phyloP scores from a whole-genome alignment of 2,113 vertebrate species.

The Kobus ellipsiprymnus region DNA sequence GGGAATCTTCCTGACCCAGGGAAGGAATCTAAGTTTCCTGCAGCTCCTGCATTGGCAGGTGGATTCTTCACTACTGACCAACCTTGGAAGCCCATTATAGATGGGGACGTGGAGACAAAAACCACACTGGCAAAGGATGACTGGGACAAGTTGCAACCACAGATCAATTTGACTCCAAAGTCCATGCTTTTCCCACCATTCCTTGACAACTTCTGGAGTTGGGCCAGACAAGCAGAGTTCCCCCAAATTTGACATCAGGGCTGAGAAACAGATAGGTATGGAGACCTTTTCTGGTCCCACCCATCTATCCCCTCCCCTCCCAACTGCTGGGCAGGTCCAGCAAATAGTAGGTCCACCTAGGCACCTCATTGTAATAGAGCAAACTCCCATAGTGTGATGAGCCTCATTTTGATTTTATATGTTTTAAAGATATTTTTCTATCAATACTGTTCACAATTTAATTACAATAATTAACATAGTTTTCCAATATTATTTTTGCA shows the following conservation, averaged over 20 bases:
- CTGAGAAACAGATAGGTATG: rapidly evolving
- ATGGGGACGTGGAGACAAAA: rapidly evolving
- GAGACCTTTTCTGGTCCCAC: rapidly evolving
- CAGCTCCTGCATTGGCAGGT: background rate
- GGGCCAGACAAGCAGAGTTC: background rate
- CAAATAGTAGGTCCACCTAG: constrained; percentile 22
- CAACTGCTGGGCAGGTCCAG: background rate
- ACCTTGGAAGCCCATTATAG: background rate
- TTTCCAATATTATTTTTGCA: constrained; percentile 86
- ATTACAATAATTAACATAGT: constrained; percentile 88
- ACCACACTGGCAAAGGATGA: rapidly evolving
- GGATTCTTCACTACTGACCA: background rate
- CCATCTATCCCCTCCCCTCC: background rate
- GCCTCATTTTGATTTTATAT: constrained; percentile 77
- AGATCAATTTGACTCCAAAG: background rate
- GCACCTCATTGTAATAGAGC: constrained; percentile 16
- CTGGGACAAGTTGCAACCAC: rapidly evolving
- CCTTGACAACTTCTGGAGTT: too few species aligned
- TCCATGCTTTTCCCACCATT: rapidly evolving
- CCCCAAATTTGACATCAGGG: background rate
- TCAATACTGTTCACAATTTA: constrained; percentile 85
- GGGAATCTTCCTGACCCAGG: background rate
- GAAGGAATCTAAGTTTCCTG: background rate
- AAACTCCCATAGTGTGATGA: constrained; percentile 47
- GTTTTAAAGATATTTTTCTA: constrained; percentile 83